Evolutionary conservation across 1,140 invertebrate species (phyloP), one percentile per base, ranked within the genome.

Genomic region (Achroia grisella): DNA sequence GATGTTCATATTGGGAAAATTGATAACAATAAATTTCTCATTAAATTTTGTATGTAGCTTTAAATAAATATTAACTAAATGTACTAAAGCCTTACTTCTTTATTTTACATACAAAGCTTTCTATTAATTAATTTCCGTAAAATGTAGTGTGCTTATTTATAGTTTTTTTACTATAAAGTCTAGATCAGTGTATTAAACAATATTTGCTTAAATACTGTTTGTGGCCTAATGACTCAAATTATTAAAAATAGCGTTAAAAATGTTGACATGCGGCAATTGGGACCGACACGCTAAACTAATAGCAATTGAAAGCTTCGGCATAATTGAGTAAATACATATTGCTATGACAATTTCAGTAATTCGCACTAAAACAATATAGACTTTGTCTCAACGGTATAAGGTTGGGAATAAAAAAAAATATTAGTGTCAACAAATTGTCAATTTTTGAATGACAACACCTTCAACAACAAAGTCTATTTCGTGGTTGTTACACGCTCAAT

Each of bases 381-480:
- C 27, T 12, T 36, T 50, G 44, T 36, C 17, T 30, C 32, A 44
- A 47, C 11, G 28, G 6, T 11, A 17, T 56, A 54, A 55, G 49
- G 46, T 53, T 34, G 2, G 55, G 57, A 57, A 52, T 67, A 33
- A 31, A 17, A 36, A 10, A 45, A 37, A 30, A 30, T 11, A 12
- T 28, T 15, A 23, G 13, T 31, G 14, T 46, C n/a, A 13, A 39
- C 15, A 14, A 36, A 49, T 45, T 36, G 39, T 31, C 41, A 35
- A 43, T 51, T 61, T 67, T 57, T 36, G 37, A 56, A 71, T 67
- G 58, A 69, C 58, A 60, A 62, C 56, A 61, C 59, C 39, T 47
- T 49, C 39, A 45, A 23, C 59, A 59, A 67, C 66, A 58, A 68
- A 51, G 48, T 29, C 17, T 13, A 39, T 42, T 71, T 71, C 45